A percentile compares a stretch with the other conserved stretches of the same genome.
Evolutionary conservation across 2,113 vertebrate genomes (phyloP).

Genomic region (Platycercus adscitus): DNA sequence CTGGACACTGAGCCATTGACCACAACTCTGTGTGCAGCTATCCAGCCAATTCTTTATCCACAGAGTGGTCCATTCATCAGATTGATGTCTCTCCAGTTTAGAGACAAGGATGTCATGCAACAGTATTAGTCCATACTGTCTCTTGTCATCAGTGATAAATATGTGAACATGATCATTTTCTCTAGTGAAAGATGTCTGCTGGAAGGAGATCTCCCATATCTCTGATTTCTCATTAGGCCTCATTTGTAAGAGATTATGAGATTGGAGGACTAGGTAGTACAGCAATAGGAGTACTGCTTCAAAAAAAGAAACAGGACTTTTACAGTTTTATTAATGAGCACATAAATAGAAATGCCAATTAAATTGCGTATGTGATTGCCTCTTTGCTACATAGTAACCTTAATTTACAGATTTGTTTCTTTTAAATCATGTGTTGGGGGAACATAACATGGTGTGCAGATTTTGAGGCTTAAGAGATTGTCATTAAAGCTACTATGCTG

Average conservation of each 20-base stretch:
- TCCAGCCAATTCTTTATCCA: not conserved
- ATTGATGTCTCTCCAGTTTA: not conserved
- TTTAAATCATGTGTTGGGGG: constrained; percentile 45
- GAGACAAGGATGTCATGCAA: not conserved
- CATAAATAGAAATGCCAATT: constrained; percentile 31
- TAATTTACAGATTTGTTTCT: constrained; percentile 60
- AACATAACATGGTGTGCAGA: constrained; percentile 16
- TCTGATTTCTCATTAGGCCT: not conserved
- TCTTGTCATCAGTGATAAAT: not conserved
- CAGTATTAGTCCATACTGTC: not conserved
- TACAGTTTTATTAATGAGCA: constrained; percentile 41
- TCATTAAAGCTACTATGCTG: constrained; percentile 67
- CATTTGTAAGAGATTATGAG: not conserved
- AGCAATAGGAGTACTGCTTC: not conserved
- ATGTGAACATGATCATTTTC: accelerated
- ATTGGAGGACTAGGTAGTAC: not conserved
- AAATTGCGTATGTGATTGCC: constrained; percentile 36
- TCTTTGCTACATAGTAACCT: constrained; percentile 38
- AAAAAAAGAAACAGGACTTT: constrained; percentile 33
- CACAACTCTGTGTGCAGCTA: not conserved
- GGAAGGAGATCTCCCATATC: not conserved
- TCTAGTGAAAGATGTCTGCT: not conserved
- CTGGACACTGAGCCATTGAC: not conserved
- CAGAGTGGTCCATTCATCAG: not conserved
- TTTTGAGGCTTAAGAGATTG: constrained; percentile 67